Evolutionary conservation across 2,888 invertebrate genomes (phyloP).

Genomic region (Dryomyza anilis): DNA sequence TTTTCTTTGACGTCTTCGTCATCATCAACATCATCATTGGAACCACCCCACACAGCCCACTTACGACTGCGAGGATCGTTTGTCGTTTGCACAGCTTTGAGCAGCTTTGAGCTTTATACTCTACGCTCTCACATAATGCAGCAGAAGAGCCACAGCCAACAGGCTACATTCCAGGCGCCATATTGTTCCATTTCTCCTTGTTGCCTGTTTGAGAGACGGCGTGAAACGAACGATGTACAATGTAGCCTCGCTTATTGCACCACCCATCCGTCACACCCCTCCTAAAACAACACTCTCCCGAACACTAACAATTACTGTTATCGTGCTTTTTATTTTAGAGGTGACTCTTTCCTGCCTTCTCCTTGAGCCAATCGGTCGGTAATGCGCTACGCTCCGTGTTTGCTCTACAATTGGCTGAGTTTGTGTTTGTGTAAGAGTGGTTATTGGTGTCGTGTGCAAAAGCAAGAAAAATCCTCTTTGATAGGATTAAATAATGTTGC

Average conservation of each 20-base stretch:
- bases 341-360: conserved; percentile 34
- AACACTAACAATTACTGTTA: conserved; percentile 16
- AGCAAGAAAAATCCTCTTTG: conserved; percentile 34
- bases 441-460: conserved; percentile 34
- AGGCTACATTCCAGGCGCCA: not conserved
- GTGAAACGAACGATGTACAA: conserved; percentile 18
- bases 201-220: conserved; percentile 1
- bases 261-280: too few species aligned
- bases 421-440: not conserved
- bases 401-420: not conserved
- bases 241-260: too few species aligned
- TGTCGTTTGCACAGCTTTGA: not conserved
- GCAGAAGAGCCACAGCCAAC: not conserved
- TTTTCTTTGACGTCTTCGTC: too few species aligned
- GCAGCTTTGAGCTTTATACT: not conserved
- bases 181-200: conserved; percentile 7
- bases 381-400: too few species aligned
- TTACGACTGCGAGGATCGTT: not conserved
- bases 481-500: conserved; percentile 30
- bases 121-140: not conserved
- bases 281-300: too few species aligned
- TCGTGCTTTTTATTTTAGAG: conserved; percentile 24
- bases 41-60: not conserved
- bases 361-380: conserved; percentile 29
- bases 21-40: conserved; percentile 1